Percentiles rank a stretch among this genome's conserved stretches.
These are phyloP conservation scores for Drosophila baimaii DNA, from an alignment of 1,140 invertebrate species.

Conservation along the genomic window DNA sequence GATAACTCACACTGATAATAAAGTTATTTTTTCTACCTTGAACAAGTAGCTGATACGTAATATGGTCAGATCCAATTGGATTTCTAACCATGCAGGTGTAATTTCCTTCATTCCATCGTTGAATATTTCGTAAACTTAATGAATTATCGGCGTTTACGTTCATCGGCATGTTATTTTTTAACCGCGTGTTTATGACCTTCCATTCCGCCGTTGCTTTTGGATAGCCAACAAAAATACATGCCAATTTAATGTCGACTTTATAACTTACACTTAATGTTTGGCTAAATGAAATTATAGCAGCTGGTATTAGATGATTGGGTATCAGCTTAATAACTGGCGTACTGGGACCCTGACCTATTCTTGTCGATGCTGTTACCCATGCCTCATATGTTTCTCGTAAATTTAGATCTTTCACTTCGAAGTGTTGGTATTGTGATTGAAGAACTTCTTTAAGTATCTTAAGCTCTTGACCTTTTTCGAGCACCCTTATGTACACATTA, in stretches of 20 bases:
- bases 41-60: constrained; percentile 87
- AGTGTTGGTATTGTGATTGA: constrained; percentile 85
- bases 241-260: constrained; percentile 86
- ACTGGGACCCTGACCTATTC: constrained; percentile 86
- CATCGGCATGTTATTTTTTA: constrained; percentile 69
- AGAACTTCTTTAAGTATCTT: constrained; percentile 76
- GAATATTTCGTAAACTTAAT: constrained; percentile 86
- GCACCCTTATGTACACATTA: constrained; percentile 88
- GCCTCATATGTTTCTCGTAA: constrained; percentile 87
- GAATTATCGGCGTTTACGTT: constrained; percentile 86
- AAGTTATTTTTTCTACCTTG: constrained; percentile 82
- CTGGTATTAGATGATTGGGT: constrained; percentile 86
- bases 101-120: constrained; percentile 87
- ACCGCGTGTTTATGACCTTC: constrained; percentile 80
- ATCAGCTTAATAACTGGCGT: constrained; percentile 86
- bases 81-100: constrained; percentile 88
- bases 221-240: constrained; percentile 87
- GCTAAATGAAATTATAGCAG: constrained; percentile 87
- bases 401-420: constrained; percentile 86
- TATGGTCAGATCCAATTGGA: constrained; percentile 86
- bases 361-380: constrained; percentile 88
- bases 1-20: not conserved
- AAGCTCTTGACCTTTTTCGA: constrained; percentile 85
- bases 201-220: constrained; percentile 86
- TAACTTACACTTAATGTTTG: constrained; percentile 85